Evolutionary conservation across 2,797 vertebrate genomes (phyloP), one percentile per base, ranked within the genome.

Genomic region (Semotilus atromaculatus): DNA sequence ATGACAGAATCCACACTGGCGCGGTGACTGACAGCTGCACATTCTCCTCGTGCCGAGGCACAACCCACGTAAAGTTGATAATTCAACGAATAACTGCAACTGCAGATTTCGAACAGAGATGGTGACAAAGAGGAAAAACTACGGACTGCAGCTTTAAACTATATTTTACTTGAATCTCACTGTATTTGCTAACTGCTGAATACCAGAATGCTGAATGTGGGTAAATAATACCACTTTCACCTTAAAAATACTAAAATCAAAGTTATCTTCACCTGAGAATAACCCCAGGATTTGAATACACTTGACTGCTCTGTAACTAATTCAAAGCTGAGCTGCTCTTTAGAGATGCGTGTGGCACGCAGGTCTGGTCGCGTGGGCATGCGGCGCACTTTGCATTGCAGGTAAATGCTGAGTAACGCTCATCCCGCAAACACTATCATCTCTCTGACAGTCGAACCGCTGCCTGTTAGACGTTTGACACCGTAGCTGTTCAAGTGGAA

Each of bases 391-490:
- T 29, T 80, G n/a, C 74, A 70, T 72, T 66, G 64, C 75, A 87
- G 72, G 80, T 75, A 66, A 86, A 81, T n/a, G 62, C 60, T 31
- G n/a, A 77, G 51, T 29, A 64, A 64, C 64, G 23, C 75, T 87
- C 68, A 81, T 78, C 58, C 21, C 14, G 82, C 81, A 74, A 83
- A 81, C 77, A 31, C 77, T 43, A 26, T 88, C 80, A 80, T 87
- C 81, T 81, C 14, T 3, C 53, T 73, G 82, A 87, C 82, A 80
- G 74, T 72, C 73, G 36, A 67, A 85, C 58, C 4, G 10, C 60
- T 75, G 53, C 74, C 73, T 26, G 7, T 43, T 55, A 43, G 70
- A 75, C 29, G 2, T 29, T 51, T 62, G 34, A 73, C n/a, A 72
- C 11, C 64, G 34, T 26, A 75, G 18, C 48, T 5, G 23, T 58